Base-by-base conservation (phyloP, 23 tunicate species). In the Phallusia fumigata region DNA sequence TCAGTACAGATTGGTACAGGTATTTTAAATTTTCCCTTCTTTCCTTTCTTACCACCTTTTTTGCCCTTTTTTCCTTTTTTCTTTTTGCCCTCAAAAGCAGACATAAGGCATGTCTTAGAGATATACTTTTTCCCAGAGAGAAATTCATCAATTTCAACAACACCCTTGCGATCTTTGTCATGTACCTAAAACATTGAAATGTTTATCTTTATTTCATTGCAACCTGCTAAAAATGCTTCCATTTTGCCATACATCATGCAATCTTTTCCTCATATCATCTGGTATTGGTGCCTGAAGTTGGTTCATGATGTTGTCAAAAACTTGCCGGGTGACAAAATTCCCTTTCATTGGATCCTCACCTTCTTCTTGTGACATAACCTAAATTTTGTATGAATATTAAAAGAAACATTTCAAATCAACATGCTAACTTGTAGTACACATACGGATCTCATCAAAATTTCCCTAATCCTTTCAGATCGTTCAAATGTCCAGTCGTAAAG, bases 121-220 rank as follows among this genome's bases (percentile, higher is more conserved):
- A 94, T 83, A 45, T 94, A 94, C 79, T 89, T 89, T 79, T 94
- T 94, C 0, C 98, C 98, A 75, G 98, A 94, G 0, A 94, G 69
- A 65, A 94, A 94, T 79, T 94, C 98, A 30, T 89, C 94, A 47
- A 94, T 77, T 31, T 94, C 98, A 30, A 94, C n/a, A 15, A 94
- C 80, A 0, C 91, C 98, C 74, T 77, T 82, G 30, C 94, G 30
- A 26, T 89, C 94, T 80, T 89, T 89, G 80, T 94, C 98, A 75
- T 94, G 98, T 19, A 93, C 86, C 97, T 93, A 21, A 21, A 21
- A 22, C 8, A 58, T 58, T 1, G 15, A 24, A 58, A 58, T 58
- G 28, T 22, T 13, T 58, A 58, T 40, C 8, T 40, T 10, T 40
- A n/a, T 40, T 40, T 3, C 47, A 58, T 1, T 21, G 13, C 26